Conservation (phyloP, 2,888 invertebrate genomes). For the Dendrolimus pini region DNA sequence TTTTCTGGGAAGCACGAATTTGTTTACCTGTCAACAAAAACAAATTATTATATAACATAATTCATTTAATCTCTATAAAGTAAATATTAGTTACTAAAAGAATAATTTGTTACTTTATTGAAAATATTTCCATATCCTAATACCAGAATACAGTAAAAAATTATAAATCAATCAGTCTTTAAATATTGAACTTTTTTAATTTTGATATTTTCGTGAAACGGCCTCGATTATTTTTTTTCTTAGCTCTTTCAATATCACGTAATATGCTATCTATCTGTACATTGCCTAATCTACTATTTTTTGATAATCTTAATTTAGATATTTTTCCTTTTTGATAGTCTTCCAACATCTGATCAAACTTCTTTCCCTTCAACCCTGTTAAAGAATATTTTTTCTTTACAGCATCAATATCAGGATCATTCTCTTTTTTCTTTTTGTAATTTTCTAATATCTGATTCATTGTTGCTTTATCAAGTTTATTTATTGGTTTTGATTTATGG, state of each 20-base stretch:
- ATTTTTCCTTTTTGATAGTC: constrained; percentile 27
- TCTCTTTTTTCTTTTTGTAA: constrained; percentile 4
- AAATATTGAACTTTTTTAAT: constrained; percentile 1
- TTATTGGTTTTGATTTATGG: constrained; percentile 11
- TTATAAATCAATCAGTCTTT: neutral
- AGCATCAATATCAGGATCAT: constrained; percentile 11
- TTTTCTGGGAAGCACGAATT: neutral
- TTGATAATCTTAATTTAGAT: constrained; percentile 19
- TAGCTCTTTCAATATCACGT: constrained; percentile 17
- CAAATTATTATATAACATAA: neutral
- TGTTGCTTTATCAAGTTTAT: constrained; percentile 12
- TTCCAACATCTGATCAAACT: constrained; percentile 26
- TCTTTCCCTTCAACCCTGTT: constrained; percentile 18
- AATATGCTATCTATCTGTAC: constrained; percentile 20
- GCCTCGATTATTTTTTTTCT: constrained; percentile 12
- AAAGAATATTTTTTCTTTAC: constrained; percentile 22
- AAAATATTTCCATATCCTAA: too few relatives aligned
- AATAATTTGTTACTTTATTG: too few relatives aligned
- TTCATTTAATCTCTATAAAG: too few relatives aligned
- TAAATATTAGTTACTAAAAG: too few relatives aligned
- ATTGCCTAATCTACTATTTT: constrained; percentile 22
- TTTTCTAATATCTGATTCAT: constrained; percentile 5
- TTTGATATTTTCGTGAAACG: constrained; percentile 7
- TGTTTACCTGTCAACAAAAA: constrained; percentile 11
- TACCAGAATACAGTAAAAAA: too few relatives aligned